Conservation (phyloP, 2,113 vertebrate genomes). For the Cyanoramphus novaezelandiae region DNA sequence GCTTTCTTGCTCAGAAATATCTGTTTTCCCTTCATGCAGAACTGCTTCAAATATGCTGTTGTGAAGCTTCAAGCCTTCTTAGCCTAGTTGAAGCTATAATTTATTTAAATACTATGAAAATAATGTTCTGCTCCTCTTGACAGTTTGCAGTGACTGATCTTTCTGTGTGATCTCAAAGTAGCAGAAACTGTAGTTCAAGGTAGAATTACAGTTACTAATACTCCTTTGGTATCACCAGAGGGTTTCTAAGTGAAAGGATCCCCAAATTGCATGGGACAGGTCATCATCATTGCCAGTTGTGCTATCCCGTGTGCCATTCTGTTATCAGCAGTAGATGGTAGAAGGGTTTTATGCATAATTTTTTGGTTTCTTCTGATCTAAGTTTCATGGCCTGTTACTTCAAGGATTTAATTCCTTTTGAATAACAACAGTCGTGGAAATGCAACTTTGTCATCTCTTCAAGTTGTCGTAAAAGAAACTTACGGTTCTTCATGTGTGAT, state of each 20-base stretch:
- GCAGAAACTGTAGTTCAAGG: neutral
- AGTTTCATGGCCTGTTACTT: neutral
- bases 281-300: neutral
- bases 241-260: neutral
- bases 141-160: neutral
- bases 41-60: neutral
- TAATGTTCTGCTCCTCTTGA: neutral
- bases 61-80: neutral
- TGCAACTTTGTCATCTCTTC: neutral
- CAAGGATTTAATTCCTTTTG: neutral
- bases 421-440: neutral
- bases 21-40: neutral
- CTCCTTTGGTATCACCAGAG: rapidly evolving
- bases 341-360: rapidly evolving
- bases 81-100: neutral
- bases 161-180: neutral
- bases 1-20: neutral
- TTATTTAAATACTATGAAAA: neutral
- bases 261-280: rapidly evolving
- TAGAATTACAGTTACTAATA: rapidly evolving
- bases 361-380: neutral
- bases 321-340: neutral
- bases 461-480: neutral
- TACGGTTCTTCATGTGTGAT: rapidly evolving
- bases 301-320: rapidly evolving